Percentiles rank a stretch among this genome's conserved stretches.
Conservation (phyloP, 2,888 invertebrate species). For the Drosophila picticornis region DNA sequence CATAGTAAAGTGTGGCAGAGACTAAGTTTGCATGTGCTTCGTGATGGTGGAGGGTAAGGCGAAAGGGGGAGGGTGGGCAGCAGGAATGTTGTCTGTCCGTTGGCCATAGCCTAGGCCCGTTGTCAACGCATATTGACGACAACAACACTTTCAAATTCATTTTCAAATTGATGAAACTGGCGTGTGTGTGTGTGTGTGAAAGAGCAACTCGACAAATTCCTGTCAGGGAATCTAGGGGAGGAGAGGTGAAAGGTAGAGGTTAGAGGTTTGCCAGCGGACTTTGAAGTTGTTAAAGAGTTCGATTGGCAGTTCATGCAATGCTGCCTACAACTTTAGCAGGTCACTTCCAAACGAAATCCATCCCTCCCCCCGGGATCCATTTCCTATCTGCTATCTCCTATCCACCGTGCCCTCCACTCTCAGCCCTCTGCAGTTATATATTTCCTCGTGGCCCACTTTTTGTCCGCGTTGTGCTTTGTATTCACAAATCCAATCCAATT, state of each 20-base stretch:
- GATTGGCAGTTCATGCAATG: conserved; percentile 50
- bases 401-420: no score
- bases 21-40: conserved; percentile 8
- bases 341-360: background rate
- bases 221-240: background rate
- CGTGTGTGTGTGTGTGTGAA: conserved; percentile 17
- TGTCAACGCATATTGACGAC: conserved; percentile 52
- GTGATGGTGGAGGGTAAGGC: background rate
- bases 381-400: background rate
- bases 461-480: conserved; percentile 55
- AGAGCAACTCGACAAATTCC: conserved; percentile 31
- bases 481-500: conserved; percentile 80
- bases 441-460: background rate
- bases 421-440: background rate
- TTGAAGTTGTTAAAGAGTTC: conserved; percentile 74
- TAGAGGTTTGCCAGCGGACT: conserved; percentile 36
- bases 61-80: background rate
- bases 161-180: conserved; percentile 77
- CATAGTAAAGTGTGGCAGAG: background rate
- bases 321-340: conserved; percentile 17
- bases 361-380: background rate
- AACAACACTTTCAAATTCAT: conserved; percentile 78
- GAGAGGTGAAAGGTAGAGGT: background rate
- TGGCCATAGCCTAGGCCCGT: conserved; percentile 45
- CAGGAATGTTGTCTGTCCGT: conserved; percentile 44